Conservation (phyloP, 2,888 invertebrate genomes). For the Parnassius mnemosyne region DNA sequence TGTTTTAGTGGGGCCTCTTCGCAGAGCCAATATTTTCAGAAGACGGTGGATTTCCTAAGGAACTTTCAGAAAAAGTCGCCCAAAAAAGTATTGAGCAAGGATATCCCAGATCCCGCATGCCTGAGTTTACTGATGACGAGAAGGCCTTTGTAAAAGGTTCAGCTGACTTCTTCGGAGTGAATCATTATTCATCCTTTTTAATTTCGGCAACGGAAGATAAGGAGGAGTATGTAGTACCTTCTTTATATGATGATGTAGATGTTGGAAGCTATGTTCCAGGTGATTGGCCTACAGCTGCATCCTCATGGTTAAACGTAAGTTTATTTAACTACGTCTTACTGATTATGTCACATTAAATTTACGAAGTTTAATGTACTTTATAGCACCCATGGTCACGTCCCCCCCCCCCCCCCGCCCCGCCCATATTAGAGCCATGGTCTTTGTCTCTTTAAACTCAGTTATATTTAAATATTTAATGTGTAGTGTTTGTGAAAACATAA, state of each 20-base stretch:
- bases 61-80: constrained; percentile 63
- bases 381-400: neutral
- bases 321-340: too few species aligned
- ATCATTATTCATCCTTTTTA: constrained; percentile 81
- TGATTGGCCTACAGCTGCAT: constrained; percentile 49
- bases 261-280: constrained; percentile 35
- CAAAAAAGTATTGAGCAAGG: constrained; percentile 48
- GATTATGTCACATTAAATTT: too few species aligned
- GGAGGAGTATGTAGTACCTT: constrained; percentile 39
- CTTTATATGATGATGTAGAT: constrained; percentile 44
- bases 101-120: constrained; percentile 43
- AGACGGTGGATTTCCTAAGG: constrained; percentile 75
- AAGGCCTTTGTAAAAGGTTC: constrained; percentile 48
- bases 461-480: neutral
- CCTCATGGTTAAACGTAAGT: constrained; percentile 52
- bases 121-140: constrained; percentile 48
- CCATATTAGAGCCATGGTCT: neutral
- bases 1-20: constrained; percentile 63
- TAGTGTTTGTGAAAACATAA: neutral
- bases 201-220: constrained; percentile 44
- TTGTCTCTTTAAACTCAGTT: neutral
- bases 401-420: too few species aligned
- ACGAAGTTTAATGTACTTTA: neutral
- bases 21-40: constrained; percentile 71
- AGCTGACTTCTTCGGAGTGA: constrained; percentile 79